phyloP scores from a whole-genome alignment of 2,888 invertebrate species.

The Congeria kusceri region DNA sequence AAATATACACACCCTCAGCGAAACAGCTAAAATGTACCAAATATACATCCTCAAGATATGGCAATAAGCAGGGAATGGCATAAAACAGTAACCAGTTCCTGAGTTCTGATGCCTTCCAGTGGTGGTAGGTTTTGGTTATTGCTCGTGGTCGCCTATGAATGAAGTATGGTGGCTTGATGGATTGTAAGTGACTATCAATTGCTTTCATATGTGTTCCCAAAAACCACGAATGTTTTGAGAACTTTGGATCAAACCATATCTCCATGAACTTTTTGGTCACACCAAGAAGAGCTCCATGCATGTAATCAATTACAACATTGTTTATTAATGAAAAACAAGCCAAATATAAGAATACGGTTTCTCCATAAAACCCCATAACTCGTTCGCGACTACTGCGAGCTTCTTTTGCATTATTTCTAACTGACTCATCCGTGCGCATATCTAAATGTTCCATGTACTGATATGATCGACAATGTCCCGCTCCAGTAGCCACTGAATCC shows the following conservation, averaged over 20 bases:
- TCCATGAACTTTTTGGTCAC: slow-evolving; percentile 38
- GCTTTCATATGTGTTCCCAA: slow-evolving; percentile 3
- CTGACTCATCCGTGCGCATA: slow-evolving; percentile 6
- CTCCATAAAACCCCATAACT: slow-evolving; percentile 15
- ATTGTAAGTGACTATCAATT: slow-evolving; percentile 29
- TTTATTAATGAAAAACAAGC: slow-evolving; percentile 9
- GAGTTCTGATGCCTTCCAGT: slow-evolving; percentile 64
- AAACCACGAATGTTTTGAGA: not conserved
- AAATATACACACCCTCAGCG: slow-evolving; percentile 48
- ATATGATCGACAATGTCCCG: slow-evolving; percentile 37
- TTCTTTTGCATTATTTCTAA: not conserved
- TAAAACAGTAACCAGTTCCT: slow-evolving; percentile 57
- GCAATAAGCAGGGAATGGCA: slow-evolving; percentile 42
- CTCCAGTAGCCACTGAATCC: slow-evolving; percentile 13
- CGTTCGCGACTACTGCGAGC: not conserved
- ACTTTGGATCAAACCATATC: slow-evolving; percentile 41
- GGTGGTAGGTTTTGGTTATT: slow-evolving; percentile 31
- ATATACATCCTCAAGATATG: slow-evolving; percentile 32
- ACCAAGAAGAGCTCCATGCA: slow-evolving; percentile 54
- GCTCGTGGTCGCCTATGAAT: slow-evolving; percentile 39
- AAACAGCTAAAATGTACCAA: slow-evolving; percentile 47
- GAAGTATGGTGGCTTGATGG: slow-evolving; percentile 44
- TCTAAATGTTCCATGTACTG: slow-evolving; percentile 6
- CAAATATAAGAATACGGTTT: slow-evolving; percentile 4
- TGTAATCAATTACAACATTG: slow-evolving; percentile 46